Evolutionary conservation across 2,113 vertebrate genomes (phyloP), one percentile per base, ranked within the genome.

Genomic region (Nyctereutes procyonoides): DNA sequence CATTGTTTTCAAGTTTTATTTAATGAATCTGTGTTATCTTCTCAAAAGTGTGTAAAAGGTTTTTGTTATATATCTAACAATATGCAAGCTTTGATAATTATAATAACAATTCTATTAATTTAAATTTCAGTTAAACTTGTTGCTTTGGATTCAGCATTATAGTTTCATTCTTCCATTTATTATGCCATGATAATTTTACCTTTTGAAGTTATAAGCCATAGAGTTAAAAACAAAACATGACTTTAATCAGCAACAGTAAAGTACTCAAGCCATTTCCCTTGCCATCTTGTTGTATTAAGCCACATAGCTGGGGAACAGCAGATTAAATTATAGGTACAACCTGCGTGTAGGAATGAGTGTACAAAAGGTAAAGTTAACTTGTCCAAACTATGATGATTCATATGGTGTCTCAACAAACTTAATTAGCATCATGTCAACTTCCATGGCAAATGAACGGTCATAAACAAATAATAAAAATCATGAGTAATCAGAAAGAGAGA

Each of bases 151-250:
- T 94, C 82, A 97, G 63, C 90, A 97, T 97, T 97, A 96, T 81
- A 97, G 76, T 90, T 97, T 98, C 67, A 96, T 98, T 97, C 82
- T 98, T 94, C 48, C 76, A 22, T 92, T 90, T 94, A 55, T 87
- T 96, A 94, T 97, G 92, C 10, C 22, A 92, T 82, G 82, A 96
- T 98, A 98, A 95, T 97, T 95, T 97, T 97, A 97, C 96, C 85
- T 87, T 98, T 97, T 90, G 88, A 98, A 98, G 95, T 97, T 95
- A 97, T 62, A 98, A 96, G 63, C 91, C 93, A 98, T 79, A 74
- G 92, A 96, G 98, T 55, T 30, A 77, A 77, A 76, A 77, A 51
- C 8, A 77, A 28, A 48, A 77, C 6, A 32, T 1, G 5, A 20
- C 51, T 53, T 79, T 55, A 53, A 20, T 32, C 32, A 88, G 26